Percentiles rank a stretch among this genome's conserved stretches.
Evolutionary conservation across 1,140 invertebrate species (phyloP).

Genomic region (Habropoda laboriosa): DNA sequence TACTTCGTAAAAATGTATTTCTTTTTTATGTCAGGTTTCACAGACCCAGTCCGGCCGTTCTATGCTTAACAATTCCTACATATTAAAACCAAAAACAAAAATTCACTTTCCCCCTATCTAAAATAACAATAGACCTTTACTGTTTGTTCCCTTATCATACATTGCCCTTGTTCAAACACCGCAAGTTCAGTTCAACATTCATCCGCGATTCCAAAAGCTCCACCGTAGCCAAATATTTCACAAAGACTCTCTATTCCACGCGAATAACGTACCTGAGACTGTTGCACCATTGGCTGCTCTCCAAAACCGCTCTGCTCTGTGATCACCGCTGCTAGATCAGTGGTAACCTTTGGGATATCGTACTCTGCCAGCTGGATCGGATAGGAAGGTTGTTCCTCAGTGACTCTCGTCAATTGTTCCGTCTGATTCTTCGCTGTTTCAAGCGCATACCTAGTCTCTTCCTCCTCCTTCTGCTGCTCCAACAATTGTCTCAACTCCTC

Average conservation of each 20-base stretch:
- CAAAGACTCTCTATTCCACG: neutral
- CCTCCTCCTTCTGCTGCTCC: conserved; percentile 67
- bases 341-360: conserved; percentile 54
- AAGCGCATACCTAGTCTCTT: conserved; percentile 38
- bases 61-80: no score
- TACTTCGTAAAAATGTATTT: no score
- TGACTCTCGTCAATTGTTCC: conserved; percentile 30
- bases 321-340: conserved; percentile 14
- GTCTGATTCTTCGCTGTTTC: conserved; percentile 51
- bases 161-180: neutral
- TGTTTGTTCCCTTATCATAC: no score
- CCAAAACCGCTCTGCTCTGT: conserved; percentile 25
- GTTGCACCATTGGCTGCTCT: conserved; percentile 29
- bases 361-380: conserved; percentile 49
- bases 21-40: no score
- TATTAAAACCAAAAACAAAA: no score
- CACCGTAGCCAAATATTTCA: conserved; percentile 2
- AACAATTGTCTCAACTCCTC: conserved; percentile 68
- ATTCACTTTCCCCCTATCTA: no score
- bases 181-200: no score
- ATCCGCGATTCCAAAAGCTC: neutral
- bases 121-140: no score
- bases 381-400: conserved; percentile 28
- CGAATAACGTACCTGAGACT: conserved; percentile 49
- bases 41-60: no score